Evolutionary conservation across 2,797 vertebrate species (phyloP).

Genomic region (Lutra lutra): DNA sequence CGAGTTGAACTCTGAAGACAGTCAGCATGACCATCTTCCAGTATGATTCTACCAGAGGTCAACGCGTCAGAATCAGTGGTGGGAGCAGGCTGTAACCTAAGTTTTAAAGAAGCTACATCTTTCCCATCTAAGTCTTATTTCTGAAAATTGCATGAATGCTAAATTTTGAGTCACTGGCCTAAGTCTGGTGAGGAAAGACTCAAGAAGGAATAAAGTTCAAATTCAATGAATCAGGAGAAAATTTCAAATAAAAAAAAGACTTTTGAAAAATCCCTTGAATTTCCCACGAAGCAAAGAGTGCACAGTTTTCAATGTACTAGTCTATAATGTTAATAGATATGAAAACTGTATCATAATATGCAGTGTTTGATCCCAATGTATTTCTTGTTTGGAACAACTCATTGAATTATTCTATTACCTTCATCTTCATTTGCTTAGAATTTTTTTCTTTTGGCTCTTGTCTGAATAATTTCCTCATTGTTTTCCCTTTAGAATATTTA

Average conservation of each 20-base stretch:
- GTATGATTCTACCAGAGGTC: background rate
- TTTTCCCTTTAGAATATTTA: background rate
- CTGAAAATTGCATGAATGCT: background rate
- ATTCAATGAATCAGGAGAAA: background rate
- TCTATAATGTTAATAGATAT: background rate
- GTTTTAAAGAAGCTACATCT: background rate
- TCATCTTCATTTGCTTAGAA: background rate
- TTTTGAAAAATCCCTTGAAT: background rate
- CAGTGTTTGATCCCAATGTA: background rate
- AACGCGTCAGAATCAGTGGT: background rate
- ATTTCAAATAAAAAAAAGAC: background rate
- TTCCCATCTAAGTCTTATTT: background rate
- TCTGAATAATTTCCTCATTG: background rate
- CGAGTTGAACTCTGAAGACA: background rate
- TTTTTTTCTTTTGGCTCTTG: background rate
- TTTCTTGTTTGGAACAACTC: background rate
- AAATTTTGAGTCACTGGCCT: background rate
- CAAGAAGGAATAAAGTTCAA: background rate
- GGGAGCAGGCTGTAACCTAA: background rate
- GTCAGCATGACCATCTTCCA: background rate
- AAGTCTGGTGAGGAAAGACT: background rate
- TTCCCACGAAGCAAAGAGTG: background rate
- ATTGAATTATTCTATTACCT: background rate
- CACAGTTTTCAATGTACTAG: background rate
- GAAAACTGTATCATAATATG: background rate